These are phyloP conservation scores for Aphelenchoides fujianensis DNA, from an alignment of 1,140 invertebrate genomes.

Conservation along the genomic window DNA sequence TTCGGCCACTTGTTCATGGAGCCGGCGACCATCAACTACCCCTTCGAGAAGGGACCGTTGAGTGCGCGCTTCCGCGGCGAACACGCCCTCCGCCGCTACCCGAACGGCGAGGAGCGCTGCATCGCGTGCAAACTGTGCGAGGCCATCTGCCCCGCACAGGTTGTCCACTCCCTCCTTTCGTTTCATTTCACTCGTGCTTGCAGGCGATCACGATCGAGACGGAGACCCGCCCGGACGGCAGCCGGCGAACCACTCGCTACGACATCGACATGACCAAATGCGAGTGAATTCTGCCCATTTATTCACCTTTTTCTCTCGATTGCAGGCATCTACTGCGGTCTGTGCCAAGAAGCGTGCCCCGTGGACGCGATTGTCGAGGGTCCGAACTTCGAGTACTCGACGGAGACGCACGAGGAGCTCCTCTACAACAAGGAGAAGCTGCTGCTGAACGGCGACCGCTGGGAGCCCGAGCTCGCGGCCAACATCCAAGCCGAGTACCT, in stretches of 20 bases:
- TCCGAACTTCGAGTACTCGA: conserved; percentile 99
- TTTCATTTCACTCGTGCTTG: too few species aligned
- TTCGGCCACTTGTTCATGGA: conserved; percentile 85
- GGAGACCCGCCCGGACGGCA: conserved; percentile 89
- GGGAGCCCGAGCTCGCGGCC: conserved; percentile 96
- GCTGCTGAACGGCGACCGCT: conserved; percentile 95
- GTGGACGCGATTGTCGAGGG: conserved; percentile 72
- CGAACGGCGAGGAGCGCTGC: conserved; percentile 93
- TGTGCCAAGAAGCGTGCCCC: conserved; percentile 67
- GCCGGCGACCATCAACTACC: conserved; percentile 97
- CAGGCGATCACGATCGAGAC: conserved; percentile 98
- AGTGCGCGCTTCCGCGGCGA: conserved; percentile 94
- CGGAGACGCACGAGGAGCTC: conserved; percentile 96
- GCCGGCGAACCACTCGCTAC: conserved; percentile 89
- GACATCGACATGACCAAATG: conserved; percentile 86
- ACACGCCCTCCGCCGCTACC: conserved; percentile 89
- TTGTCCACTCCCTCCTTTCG: too few species aligned
- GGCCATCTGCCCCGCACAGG: conserved; percentile 84
- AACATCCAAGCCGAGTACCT: conserved; percentile 79
- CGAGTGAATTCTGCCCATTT: background rate
- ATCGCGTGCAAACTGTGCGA: conserved; percentile 99
- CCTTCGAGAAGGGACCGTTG: conserved; percentile 94
- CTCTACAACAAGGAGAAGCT: conserved; percentile 99
- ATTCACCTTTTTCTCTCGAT: too few species aligned
- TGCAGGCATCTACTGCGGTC: conserved; percentile 68